Evolutionary conservation across 2,797 vertebrate genomes (phyloP), one percentile per base, ranked within the genome.

Genomic region (Momotus momota): DNA sequence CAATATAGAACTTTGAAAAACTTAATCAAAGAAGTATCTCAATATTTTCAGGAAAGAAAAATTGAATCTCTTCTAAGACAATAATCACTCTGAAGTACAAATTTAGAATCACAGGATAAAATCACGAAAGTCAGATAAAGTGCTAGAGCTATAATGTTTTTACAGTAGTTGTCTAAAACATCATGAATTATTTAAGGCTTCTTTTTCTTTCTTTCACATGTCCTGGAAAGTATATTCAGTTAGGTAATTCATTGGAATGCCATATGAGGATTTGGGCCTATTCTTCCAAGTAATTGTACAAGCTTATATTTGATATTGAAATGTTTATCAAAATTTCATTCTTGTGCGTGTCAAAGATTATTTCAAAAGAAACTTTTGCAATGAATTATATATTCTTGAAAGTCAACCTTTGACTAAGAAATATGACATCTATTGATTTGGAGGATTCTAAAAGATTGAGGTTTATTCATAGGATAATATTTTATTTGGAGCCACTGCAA

Each of bases 1-100:
- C 7, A 62, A 60, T 2, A 81, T 7, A 69, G 33, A 81, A 75
- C n/a, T 77, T 80, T 60, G n/a, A 15, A 62, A 91, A 89, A 57
- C 8, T 13, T 78, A 33, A 67, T 71, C 60, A 57, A 67, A 86
- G 29, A 79, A 43, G 6, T 62, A 86, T 57, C 45, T 87, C 33
- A 41, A 26, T 45, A 67, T 73, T 87, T 86, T 93, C 90, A 57
- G 85, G 41, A 46, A 87, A 89, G 81, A n/a, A 82, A 94, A 91
- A 88, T 83, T 31, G 45, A 14, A 52, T 67, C 48, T 12, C 3
- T 71, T 74, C 14, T 48, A 64, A 88, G 43, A 88, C 27, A 58
- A 66, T 52, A 77, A 80, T 82, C 25, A 88, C 45, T 84, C 52
- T 74, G 71, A 88, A 92, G 22, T 16, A 85, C 7, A 92, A 84